Conservation (phyloP, 2,797 vertebrate genomes). For the Kryptopterus vitreolus region DNA sequence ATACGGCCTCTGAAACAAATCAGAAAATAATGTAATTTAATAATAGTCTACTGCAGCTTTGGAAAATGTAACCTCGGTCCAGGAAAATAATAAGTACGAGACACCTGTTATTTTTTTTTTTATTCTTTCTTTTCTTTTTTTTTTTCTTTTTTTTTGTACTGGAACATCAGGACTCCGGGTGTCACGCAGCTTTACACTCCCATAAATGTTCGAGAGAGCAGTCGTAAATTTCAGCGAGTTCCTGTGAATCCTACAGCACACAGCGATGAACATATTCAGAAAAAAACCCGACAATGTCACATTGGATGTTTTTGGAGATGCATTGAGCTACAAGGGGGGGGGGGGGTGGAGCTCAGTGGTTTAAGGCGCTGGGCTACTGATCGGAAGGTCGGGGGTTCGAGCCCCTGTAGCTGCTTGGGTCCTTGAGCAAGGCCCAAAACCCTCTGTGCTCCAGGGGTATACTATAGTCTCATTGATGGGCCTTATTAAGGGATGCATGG, state of each 20-base stretch:
- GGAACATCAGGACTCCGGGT: background rate
- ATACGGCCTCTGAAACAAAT: conserved; percentile 33
- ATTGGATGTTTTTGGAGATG: no score
- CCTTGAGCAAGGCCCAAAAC: no score
- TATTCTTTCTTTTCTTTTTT: background rate
- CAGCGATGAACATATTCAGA: background rate
- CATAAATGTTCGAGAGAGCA: background rate
- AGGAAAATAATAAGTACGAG: conserved; percentile 25
- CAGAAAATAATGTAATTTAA: conserved; percentile 3
- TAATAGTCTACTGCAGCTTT: conserved; percentile 8
- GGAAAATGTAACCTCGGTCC: conserved; percentile 17
- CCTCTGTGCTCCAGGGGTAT: no score
- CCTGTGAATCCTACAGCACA: background rate
- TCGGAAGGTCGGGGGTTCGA: no score
- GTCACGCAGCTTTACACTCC: background rate
- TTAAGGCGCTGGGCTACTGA: no score
- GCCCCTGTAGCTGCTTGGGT: no score
- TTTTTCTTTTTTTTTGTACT: background rate
- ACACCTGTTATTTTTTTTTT: conserved; percentile 25
- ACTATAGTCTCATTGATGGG: no score
- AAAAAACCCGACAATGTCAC: no score
- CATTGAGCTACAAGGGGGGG: no score
- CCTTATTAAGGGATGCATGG: no score
- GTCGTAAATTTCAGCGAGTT: background rate
- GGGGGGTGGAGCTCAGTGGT: no score